Conservation (phyloP, 2,888 invertebrate genomes). For the Mythimna impura region DNA sequence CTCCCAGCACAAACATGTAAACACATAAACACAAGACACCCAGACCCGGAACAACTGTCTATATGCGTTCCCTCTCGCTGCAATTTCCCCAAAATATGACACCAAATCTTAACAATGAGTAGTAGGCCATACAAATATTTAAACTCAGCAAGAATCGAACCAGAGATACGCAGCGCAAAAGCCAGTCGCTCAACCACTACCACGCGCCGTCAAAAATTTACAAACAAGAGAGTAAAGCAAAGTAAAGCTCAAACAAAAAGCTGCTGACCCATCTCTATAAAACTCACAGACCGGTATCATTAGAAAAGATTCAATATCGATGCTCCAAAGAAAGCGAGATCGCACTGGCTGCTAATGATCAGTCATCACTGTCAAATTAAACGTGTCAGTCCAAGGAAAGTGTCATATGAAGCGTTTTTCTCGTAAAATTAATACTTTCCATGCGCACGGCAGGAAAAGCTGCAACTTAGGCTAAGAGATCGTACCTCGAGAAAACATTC, state of each 20-base stretch:
- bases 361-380: constrained; percentile 64
- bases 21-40: too few relatives aligned
- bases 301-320: constrained; percentile 60
- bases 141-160: too few relatives aligned
- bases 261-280: constrained; percentile 31
- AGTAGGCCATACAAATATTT: too few relatives aligned
- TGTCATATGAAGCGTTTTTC: constrained; percentile 61
- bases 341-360: constrained; percentile 49
- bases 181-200: too few relatives aligned
- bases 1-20: too few relatives aligned
- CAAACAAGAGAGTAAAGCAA: not conserved
- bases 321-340: constrained; percentile 54
- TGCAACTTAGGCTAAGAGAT: constrained; percentile 44
- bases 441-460: constrained; percentile 54
- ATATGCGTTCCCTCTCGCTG: too few relatives aligned
- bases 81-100: too few relatives aligned
- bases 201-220: too few relatives aligned
- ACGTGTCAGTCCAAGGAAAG: constrained; percentile 68
- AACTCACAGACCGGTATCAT: constrained; percentile 35
- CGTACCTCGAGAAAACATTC: constrained; percentile 6
- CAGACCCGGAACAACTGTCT: too few relatives aligned
- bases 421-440: constrained; percentile 63
- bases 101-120: too few relatives aligned
- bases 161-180: too few relatives aligned
- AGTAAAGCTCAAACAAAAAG: constrained; percentile 15